Evolutionary conservation across 1,140 invertebrate species (phyloP).

Genomic region (Megathymus violae): DNA sequence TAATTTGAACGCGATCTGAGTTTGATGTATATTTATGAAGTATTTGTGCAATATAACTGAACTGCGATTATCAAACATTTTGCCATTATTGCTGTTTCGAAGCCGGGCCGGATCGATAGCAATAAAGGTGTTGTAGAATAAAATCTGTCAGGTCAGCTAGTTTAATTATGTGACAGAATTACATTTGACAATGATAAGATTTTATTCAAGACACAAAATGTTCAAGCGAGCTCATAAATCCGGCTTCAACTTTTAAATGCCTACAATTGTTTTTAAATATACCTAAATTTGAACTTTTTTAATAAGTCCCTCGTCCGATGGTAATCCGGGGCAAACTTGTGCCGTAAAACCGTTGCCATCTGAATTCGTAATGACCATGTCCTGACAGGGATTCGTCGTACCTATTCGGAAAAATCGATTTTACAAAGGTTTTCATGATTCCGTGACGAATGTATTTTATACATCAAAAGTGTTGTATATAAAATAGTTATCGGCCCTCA

Average conservation of each 20-base stretch:
- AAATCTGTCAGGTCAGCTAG: no score
- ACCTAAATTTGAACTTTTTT: conserved; percentile 56
- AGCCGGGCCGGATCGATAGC: no score
- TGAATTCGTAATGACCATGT: conserved; percentile 36
- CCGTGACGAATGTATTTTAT: background rate
- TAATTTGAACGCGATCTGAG: no score
- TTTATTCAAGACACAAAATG: background rate
- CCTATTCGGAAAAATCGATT: conserved; percentile 18
- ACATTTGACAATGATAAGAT: no score
- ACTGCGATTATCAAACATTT: no score
- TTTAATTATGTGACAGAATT: no score
- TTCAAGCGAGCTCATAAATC: conserved; percentile 23
- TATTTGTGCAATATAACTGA: no score
- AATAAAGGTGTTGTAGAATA: no score
- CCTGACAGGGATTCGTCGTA: conserved; percentile 8
- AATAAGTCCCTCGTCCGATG: conserved; percentile 47
- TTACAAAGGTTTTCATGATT: conserved; percentile 3
- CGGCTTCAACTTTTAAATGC: conserved; percentile 41
- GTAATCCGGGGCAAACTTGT: conserved; percentile 41
- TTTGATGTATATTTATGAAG: no score
- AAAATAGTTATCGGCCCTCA: no score
- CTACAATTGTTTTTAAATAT: conserved; percentile 48
- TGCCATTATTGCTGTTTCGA: no score
- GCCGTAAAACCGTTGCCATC: conserved; percentile 42
- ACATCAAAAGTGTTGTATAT: no score